Percentiles rank a stretch among this genome's conserved stretches.
These are phyloP conservation scores for Microchirus variegatus DNA, from an alignment of 2,797 vertebrate species.

Conservation along the genomic window DNA sequence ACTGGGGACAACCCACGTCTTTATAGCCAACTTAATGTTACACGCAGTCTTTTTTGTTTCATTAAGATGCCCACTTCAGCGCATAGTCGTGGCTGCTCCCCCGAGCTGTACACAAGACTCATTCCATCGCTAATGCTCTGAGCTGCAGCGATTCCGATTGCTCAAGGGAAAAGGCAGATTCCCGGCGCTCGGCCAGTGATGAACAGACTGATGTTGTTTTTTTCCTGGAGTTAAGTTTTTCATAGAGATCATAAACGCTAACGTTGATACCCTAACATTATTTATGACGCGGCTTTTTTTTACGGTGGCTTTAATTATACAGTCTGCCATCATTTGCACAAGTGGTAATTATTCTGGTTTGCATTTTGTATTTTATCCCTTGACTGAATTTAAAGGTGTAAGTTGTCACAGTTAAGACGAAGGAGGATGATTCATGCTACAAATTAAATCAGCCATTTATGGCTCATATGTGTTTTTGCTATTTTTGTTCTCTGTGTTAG, in stretches of 20 bases:
- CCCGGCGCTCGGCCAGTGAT: constrained; percentile 40
- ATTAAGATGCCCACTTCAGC: constrained; percentile 72
- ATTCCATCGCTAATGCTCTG: constrained; percentile 61
- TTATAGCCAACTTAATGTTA: constrained; percentile 67
- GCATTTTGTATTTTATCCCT: constrained; percentile 12
- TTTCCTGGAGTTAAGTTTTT: constrained; percentile 25
- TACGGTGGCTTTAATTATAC: constrained; percentile 1
- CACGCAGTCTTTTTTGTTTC: constrained; percentile 69
- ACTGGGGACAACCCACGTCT: constrained; percentile 63
- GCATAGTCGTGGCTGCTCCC: constrained; percentile 61
- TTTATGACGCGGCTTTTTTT: constrained; percentile 13
- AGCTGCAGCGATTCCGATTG: constrained; percentile 61
- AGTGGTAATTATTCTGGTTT: constrained; percentile 3
- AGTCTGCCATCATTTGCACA: not conserved
- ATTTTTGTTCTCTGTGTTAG: too few species aligned
- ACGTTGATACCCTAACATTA: constrained; percentile 14
- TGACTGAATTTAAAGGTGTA: too few species aligned
- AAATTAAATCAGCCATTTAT: too few species aligned
- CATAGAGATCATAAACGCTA: constrained; percentile 4
- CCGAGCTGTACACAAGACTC: constrained; percentile 54
- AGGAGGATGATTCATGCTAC: constrained; percentile 13
- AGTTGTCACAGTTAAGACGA: not conserved
- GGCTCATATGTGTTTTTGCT: too few species aligned
- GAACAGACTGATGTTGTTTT: constrained; percentile 46
- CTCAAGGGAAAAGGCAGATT: constrained; percentile 54